phyloP scores from a whole-genome alignment of 2,113 vertebrate species.

The Atherinomorus stipes region DNA sequence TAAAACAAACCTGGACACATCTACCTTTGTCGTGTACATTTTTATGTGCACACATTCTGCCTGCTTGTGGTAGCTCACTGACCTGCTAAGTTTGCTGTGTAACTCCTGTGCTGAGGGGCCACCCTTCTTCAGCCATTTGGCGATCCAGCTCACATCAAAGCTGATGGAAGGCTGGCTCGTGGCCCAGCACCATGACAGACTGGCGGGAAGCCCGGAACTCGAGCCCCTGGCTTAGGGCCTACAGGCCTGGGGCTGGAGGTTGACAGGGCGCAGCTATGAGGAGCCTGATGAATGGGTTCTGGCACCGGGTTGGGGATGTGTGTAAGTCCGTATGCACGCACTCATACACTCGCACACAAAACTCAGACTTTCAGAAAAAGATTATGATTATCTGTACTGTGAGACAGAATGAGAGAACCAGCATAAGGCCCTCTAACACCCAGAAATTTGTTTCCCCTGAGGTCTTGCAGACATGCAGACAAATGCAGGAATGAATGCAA shows the following conservation, averaged over 20 bases:
- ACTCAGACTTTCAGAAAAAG: conserved; percentile 31
- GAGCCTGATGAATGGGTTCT: conserved; percentile 90
- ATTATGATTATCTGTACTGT: conserved; percentile 58
- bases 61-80: conserved; percentile 71
- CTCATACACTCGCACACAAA: not conserved
- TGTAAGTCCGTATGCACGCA: conserved; percentile 3
- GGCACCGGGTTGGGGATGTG: conserved; percentile 78
- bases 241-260: conserved; percentile 84
- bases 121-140: conserved; percentile 91
- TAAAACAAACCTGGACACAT: conserved; percentile 63
- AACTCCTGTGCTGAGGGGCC: conserved; percentile 89
- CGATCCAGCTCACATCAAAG: conserved; percentile 93
- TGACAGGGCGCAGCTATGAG: conserved; percentile 88
- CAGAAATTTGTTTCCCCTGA: conserved; percentile 32
- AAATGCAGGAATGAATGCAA: conserved; percentile 30
- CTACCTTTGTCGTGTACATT: conserved; percentile 12
- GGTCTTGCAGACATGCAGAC: conserved; percentile 31
- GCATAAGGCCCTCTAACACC: conserved; percentile 49
- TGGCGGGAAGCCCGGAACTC: conserved; percentile 90
- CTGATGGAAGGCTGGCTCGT: conserved; percentile 90
- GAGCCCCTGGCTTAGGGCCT: conserved; percentile 90
- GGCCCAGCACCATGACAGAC: conserved; percentile 92
- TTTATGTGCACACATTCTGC: conserved; percentile 35
- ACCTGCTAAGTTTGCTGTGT: conserved; percentile 84
- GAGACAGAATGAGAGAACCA: conserved; percentile 48